Percentiles rank a stretch among this genome's conserved stretches.
Conservation (phyloP, 2,797 vertebrate genomes). For the Odontamblyopus lacepedii region DNA sequence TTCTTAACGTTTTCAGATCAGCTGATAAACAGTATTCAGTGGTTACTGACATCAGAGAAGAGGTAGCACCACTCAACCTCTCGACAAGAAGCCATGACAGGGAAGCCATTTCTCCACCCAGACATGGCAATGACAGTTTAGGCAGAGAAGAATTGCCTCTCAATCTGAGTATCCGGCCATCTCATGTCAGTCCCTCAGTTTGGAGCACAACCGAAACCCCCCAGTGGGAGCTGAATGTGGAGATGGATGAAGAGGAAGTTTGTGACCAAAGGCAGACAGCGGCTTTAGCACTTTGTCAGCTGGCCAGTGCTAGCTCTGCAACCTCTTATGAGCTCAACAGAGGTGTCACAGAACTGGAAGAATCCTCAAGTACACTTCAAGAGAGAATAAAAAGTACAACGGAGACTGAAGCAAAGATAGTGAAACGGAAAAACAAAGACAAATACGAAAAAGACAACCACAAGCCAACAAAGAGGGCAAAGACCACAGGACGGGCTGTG, state of each 20-base stretch:
- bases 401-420: constrained; percentile 55
- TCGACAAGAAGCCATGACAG: constrained; percentile 80
- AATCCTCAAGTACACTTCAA: constrained; percentile 13
- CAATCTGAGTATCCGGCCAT: constrained; percentile 88
- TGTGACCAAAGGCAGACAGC: constrained; percentile 92
- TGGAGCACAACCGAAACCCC: constrained; percentile 30
- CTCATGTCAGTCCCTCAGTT: constrained; percentile 48
- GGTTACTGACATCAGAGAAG: constrained; percentile 44
- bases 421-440: constrained; percentile 80
- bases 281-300: constrained; percentile 92
- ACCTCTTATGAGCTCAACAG: constrained; percentile 32
- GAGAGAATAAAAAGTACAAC: constrained; percentile 19
- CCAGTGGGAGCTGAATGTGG: constrained; percentile 29
- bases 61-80: constrained; percentile 88
- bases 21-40: constrained; percentile 26
- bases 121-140: constrained; percentile 21
- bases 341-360: constrained; percentile 5
- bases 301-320: constrained; percentile 84
- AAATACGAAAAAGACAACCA: constrained; percentile 63
- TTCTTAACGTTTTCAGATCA: constrained; percentile 47
- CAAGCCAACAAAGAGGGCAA: constrained; percentile 76
- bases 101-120: constrained; percentile 27
- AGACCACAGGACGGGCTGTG: constrained; percentile 72
- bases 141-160: constrained; percentile 83
- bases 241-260: constrained; percentile 81